phyloP scores from a whole-genome alignment of 2,888 invertebrate species.

The Caenorhabditis imperialis region DNA sequence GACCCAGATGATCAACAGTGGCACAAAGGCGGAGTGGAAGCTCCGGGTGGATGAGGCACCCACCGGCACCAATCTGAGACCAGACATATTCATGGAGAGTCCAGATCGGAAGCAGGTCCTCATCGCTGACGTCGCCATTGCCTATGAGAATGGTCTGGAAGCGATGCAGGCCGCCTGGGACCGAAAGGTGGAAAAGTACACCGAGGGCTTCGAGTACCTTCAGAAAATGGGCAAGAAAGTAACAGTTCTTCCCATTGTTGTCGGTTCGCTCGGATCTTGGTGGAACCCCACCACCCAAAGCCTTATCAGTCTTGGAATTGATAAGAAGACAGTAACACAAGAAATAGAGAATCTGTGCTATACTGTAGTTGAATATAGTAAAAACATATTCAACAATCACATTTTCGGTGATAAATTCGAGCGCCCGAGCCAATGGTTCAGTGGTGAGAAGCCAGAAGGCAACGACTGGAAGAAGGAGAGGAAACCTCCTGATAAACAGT shows the following conservation, averaged over 20 bases:
- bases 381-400: not conserved
- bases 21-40: not conserved
- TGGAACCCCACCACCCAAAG: not conserved
- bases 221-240: not conserved
- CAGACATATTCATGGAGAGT: not conserved
- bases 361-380: not conserved
- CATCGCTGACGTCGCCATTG: not conserved
- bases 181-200: slow-evolving; percentile 1
- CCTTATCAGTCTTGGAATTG: not conserved
- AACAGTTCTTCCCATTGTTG: not conserved
- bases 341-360: not conserved
- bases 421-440: no score
- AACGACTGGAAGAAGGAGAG: no score
- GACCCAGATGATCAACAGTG: not conserved
- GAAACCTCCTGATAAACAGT: no score
- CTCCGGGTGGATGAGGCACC: not conserved
- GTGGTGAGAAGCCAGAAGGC: no score
- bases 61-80: not conserved
- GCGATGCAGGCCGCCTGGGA: not conserved
- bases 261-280: slow-evolving; percentile 1
- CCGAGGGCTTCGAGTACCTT: not conserved
- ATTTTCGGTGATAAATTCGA: not conserved
- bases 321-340: not conserved
- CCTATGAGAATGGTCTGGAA: not conserved
- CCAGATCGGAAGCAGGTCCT: not conserved